Percentiles rank a stretch among this genome's conserved stretches.
Conservation (phyloP, 2,888 invertebrate genomes). For the Zeuzera pyrina region DNA sequence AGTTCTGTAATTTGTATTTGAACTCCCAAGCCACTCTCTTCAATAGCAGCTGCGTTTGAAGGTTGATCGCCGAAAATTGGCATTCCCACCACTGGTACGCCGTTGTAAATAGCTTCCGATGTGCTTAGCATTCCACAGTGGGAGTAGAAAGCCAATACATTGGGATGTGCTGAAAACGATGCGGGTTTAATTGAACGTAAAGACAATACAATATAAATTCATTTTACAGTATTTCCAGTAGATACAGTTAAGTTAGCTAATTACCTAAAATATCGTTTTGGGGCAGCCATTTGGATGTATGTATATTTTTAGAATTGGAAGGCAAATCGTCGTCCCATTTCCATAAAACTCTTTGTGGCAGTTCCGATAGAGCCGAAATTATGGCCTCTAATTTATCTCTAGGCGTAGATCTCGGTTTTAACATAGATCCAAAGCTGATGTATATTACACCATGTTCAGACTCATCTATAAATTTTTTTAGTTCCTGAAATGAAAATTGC, state of each 20-base stretch:
- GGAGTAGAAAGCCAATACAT: constrained; percentile 67
- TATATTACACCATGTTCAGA: constrained; percentile 79
- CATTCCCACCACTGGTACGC: constrained; percentile 73
- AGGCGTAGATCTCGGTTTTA: constrained; percentile 75
- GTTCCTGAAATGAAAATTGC: too few species aligned
- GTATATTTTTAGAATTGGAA: constrained; percentile 73
- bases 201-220: background rate
- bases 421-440: constrained; percentile 84
- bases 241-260: too few species aligned
- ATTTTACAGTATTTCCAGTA: constrained; percentile 17
- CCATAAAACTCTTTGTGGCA: constrained; percentile 81
- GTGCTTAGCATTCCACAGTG: constrained; percentile 73
- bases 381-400: constrained; percentile 73
- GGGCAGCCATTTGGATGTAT: constrained; percentile 76
- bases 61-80: constrained; percentile 75
- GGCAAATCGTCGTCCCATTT: constrained; percentile 79
- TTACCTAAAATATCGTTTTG: constrained; percentile 79
- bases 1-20: constrained; percentile 52
- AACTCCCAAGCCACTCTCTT: constrained; percentile 67
- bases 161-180: constrained; percentile 60
- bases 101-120: constrained; percentile 71
- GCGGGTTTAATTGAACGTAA: too few species aligned
- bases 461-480: constrained; percentile 76
- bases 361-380: constrained; percentile 69
- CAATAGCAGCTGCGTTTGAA: constrained; percentile 64